Conservation (phyloP, 2,113 vertebrate species). For the Aramus guarauna region DNA sequence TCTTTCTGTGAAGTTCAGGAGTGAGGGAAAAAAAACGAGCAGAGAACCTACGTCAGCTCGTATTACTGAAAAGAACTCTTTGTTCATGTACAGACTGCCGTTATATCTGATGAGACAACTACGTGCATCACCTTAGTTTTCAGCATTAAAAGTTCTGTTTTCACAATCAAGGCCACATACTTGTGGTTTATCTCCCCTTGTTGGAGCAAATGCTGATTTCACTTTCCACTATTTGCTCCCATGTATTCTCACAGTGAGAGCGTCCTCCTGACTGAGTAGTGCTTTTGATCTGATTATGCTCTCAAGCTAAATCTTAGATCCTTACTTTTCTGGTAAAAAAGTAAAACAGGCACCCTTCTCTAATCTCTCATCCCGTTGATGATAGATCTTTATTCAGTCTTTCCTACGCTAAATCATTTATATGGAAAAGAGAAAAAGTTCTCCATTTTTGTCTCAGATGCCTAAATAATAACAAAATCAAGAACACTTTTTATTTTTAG, state of each 20-base stretch:
- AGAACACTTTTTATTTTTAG: background rate
- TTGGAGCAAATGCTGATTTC: background rate
- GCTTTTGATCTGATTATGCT: background rate
- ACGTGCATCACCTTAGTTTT: background rate
- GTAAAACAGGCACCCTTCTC: background rate
- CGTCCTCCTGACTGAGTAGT: background rate
- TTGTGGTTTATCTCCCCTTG: background rate
- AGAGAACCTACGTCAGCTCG: background rate
- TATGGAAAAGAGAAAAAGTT: background rate
- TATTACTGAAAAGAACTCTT: background rate
- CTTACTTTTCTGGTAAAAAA: background rate
- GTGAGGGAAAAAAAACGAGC: background rate
- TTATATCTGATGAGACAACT: background rate
- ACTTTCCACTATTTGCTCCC: background rate
- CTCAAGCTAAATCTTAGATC: background rate
- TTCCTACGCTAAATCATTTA: background rate
- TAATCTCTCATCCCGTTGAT: background rate
- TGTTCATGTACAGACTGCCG: background rate
- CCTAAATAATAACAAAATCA: background rate
- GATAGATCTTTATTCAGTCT: background rate
- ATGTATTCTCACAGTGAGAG: background rate
- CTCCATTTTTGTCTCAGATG: background rate
- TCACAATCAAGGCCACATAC: background rate
- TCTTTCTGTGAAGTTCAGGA: background rate
- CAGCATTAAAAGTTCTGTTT: background rate